phyloP scores from a whole-genome alignment of 2,113 vertebrate species.

The Brienomyrus brachyistius region DNA sequence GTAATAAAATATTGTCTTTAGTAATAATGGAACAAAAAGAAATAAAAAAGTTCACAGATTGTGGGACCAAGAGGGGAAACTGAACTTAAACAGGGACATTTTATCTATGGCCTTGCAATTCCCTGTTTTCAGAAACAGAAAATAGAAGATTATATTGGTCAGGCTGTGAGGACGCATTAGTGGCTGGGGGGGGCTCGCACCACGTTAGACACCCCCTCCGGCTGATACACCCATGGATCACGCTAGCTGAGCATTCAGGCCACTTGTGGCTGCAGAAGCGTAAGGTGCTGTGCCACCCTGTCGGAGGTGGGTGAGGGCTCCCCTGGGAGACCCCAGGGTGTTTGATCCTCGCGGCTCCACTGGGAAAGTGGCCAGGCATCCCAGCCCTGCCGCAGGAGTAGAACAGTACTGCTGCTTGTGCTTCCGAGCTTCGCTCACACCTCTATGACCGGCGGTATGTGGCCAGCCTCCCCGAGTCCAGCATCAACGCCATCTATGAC shows the following conservation, averaged over 20 bases:
- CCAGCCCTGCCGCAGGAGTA: constrained; percentile 34
- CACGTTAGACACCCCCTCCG: constrained; percentile 36
- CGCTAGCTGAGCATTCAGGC: constrained; percentile 33
- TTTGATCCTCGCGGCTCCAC: neutral
- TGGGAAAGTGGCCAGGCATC: neutral
- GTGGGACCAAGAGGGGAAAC: neutral
- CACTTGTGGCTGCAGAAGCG: constrained; percentile 24
- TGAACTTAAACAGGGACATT: neutral
- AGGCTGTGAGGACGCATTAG: constrained; percentile 12
- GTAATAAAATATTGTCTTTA: constrained; percentile 8
- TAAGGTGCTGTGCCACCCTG: constrained; percentile 42
- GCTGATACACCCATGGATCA: constrained; percentile 51
- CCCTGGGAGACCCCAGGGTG: constrained; percentile 3
- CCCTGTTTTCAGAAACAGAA: neutral
- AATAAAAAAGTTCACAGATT: neutral
- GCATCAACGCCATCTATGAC: constrained; percentile 26
- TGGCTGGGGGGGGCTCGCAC: constrained; percentile 24
- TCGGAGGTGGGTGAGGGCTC: neutral
- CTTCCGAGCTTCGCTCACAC: constrained; percentile 41
- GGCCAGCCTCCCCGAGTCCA: constrained; percentile 50
- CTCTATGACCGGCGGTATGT: constrained; percentile 59
- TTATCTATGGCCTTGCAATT: neutral
- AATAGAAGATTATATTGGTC: neutral
- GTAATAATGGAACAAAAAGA: neutral
- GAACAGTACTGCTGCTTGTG: constrained; percentile 36